Conservation (phyloP, 2,113 vertebrate species). For the Brachyistius frenatus region DNA sequence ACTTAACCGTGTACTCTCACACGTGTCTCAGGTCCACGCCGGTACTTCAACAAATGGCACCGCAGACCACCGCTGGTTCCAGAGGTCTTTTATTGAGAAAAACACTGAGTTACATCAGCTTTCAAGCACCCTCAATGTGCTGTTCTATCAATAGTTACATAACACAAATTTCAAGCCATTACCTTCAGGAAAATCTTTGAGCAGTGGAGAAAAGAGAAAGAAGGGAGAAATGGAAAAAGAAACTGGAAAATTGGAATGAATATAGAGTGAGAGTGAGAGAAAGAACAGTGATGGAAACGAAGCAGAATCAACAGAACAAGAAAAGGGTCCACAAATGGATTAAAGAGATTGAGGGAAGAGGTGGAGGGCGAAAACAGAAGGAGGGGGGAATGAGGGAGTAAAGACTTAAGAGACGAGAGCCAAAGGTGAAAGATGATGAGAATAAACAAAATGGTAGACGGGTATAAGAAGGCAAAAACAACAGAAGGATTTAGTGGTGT, state of each 20-base stretch:
- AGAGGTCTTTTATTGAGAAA: no score
- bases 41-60: no score
- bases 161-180: no score
- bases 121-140: no score
- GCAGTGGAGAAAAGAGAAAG: not conserved
- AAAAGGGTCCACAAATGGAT: not conserved
- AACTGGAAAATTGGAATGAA: not conserved
- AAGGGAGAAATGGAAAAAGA: not conserved
- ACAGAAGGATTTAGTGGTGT: not conserved
- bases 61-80: no score
- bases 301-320: not conserved
- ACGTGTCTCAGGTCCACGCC: no score
- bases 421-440: not conserved
- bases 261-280: not conserved
- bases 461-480: conserved; percentile 6
- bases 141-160: no score
- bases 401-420: not conserved
- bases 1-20: no score
- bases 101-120: no score
- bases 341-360: not conserved
- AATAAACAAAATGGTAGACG: not conserved
- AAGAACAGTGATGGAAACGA: conserved; percentile 4
- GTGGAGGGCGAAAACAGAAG: not conserved
- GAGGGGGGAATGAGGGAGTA: not conserved
- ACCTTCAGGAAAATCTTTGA: conserved; percentile 22